A percentile compares a stretch with the other conserved stretches of the same genome.
These are phyloP conservation scores for Nomada goodeniana DNA, from an alignment of 2,888 invertebrate species.

Conservation along the genomic window DNA sequence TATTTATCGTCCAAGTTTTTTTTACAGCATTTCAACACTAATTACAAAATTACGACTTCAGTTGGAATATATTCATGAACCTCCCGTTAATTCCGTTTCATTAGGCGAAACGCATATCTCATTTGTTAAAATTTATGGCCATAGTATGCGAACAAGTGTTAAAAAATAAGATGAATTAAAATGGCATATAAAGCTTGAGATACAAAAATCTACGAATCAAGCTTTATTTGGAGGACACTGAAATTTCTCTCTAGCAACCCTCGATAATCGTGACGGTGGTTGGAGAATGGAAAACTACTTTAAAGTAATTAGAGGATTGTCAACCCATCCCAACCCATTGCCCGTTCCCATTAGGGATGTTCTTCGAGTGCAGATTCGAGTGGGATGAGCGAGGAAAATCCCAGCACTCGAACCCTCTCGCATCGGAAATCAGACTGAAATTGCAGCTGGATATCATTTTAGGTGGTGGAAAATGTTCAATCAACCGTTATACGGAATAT, in stretches of 20 bases:
- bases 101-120: too few species aligned
- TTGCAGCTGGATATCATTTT: constrained; percentile 62
- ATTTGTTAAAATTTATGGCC: too few species aligned
- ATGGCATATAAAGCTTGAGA: background rate
- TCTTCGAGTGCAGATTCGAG: constrained; percentile 73
- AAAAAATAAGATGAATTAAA: background rate
- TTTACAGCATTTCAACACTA: too few species aligned
- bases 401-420: constrained; percentile 63
- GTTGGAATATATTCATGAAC: too few species aligned
- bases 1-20: too few species aligned
- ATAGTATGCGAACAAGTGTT: background rate
- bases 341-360: constrained; percentile 80
- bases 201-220: background rate
- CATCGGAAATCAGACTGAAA: constrained; percentile 63
- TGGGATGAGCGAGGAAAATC: constrained; percentile 72
- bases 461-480: constrained; percentile 18
- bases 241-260: constrained; percentile 50
- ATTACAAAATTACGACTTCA: too few species aligned
- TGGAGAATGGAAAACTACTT: constrained; percentile 80
- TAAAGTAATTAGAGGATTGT: constrained; percentile 83
- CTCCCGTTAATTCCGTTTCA: too few species aligned
- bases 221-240: constrained; percentile 19
- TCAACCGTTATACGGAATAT: background rate
- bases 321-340: constrained; percentile 77
- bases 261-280: constrained; percentile 57